Conservation (phyloP, 2,888 invertebrate species). For the Augiades crinisus region DNA sequence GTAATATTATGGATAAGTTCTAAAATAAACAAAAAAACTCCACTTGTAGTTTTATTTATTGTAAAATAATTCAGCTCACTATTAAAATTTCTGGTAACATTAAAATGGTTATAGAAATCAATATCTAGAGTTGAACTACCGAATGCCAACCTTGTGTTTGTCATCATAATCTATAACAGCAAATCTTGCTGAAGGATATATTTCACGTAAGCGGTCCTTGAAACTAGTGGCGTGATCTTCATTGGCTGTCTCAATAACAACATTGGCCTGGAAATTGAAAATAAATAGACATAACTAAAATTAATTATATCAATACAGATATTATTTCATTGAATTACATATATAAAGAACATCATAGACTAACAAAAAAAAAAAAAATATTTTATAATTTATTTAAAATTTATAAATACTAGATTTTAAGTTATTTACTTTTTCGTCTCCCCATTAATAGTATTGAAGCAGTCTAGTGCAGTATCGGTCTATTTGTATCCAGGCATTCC, state of each 20-base stretch:
- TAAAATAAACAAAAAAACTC: slow-evolving; percentile 62
- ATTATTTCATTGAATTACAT: too few species aligned
- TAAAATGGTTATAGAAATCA: not conserved
- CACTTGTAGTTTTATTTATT: slow-evolving; percentile 21
- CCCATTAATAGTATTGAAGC: too few species aligned
- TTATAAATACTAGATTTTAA: too few species aligned
- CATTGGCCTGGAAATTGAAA: slow-evolving; percentile 55
- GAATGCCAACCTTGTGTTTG: slow-evolving; percentile 42
- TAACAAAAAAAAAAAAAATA: too few species aligned
- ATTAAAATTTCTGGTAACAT: not conserved
- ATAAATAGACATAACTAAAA: too few species aligned
- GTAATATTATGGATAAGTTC: slow-evolving; percentile 79
- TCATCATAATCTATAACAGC: slow-evolving; percentile 55
- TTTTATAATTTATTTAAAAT: too few species aligned
- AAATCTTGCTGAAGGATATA: slow-evolving; percentile 62
- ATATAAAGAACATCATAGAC: too few species aligned
- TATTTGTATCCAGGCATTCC: too few species aligned
- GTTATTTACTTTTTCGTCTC: too few species aligned
- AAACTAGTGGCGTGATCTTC: slow-evolving; percentile 59
- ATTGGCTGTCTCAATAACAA: slow-evolving; percentile 67
- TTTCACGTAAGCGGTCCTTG: slow-evolving; percentile 54
- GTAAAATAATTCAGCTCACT: slow-evolving; percentile 2
- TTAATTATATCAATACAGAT: too few species aligned
- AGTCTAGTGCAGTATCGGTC: too few species aligned
- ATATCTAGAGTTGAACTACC: slow-evolving; percentile 31